Evolutionary conservation across 2,888 invertebrate species (phyloP).

Genomic region (Tetragnatha montana): DNA sequence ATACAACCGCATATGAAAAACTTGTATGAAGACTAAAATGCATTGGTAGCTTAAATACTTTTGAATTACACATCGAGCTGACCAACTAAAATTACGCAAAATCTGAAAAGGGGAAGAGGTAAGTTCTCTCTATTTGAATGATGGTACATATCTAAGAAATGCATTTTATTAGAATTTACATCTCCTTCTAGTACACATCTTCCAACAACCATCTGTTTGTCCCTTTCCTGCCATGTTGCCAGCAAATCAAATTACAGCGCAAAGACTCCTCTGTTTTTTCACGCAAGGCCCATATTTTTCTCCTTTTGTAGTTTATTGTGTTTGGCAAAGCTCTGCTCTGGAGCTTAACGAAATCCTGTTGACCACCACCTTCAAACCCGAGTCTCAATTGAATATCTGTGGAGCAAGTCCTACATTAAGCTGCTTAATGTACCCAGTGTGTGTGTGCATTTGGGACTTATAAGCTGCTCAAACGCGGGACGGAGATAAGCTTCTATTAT

Average conservation of each 20-base stretch:
- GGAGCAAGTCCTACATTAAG: conserved; percentile 5
- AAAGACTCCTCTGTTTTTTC: neutral
- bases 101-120: too few relatives aligned
- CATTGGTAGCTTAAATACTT: too few relatives aligned
- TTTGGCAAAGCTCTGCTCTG: neutral
- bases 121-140: too few relatives aligned
- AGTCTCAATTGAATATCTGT: neutral
- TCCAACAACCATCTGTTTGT: neutral
- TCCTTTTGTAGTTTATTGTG: neutral
- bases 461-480: conserved; percentile 11
- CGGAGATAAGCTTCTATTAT: conserved; percentile 14
- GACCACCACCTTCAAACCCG: conserved; percentile 1
- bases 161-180: too few relatives aligned
- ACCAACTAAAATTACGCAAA: too few relatives aligned
- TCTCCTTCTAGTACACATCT: too few relatives aligned
- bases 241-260: neutral
- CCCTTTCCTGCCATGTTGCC: neutral
- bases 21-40: too few relatives aligned
- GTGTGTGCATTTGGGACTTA: neutral
- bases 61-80: too few relatives aligned
- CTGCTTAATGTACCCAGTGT: conserved; percentile 16
- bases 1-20: too few relatives aligned
- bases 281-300: neutral
- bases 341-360: neutral
- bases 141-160: too few relatives aligned